Evolutionary conservation across 2,888 invertebrate species (phyloP).

Genomic region (Druceiella hillmani): DNA sequence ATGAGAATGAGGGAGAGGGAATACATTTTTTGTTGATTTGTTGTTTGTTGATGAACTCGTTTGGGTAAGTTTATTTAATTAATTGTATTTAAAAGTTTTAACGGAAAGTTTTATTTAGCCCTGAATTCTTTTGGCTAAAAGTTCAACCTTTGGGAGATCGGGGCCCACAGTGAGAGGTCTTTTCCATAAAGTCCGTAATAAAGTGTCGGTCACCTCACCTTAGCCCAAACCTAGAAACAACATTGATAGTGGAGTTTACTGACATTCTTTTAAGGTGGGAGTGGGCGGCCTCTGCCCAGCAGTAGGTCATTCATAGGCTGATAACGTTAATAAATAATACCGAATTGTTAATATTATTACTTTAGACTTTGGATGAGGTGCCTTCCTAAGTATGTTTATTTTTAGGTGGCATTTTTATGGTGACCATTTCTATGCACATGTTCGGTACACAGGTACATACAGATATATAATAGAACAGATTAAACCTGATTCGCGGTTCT

Average conservation of each 20-base stretch:
- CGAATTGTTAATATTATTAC: conserved; percentile 3
- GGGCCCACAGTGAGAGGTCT: too few species aligned
- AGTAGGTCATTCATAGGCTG: conserved; percentile 4
- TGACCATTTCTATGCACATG: conserved; percentile 4
- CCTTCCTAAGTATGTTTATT: conserved; percentile 4
- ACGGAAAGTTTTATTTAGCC: too few species aligned
- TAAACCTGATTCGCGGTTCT: conserved; percentile 4
- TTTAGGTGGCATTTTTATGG: conserved; percentile 5
- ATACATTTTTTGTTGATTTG: too few species aligned
- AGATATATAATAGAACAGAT: conserved; percentile 1
- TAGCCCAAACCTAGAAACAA: conserved; percentile 1
- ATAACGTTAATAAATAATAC: conserved; percentile 2
- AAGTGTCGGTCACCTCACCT: conserved; percentile 5
- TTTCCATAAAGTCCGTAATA: too few species aligned
- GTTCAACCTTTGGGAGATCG: too few species aligned
- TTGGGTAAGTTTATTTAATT: too few species aligned
- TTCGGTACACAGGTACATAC: conserved; percentile 2
- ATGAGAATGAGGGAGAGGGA: too few species aligned
- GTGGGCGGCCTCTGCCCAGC: conserved; percentile 4
- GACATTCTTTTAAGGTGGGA: conserved; percentile 4
- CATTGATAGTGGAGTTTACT: conserved; percentile 3
- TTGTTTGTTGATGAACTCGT: too few species aligned
- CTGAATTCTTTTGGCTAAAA: too few species aligned
- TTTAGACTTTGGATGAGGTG: not conserved
- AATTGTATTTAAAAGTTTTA: too few species aligned